Conservation (phyloP, 1,140 invertebrate species). For the Meteorus sp. region DNA sequence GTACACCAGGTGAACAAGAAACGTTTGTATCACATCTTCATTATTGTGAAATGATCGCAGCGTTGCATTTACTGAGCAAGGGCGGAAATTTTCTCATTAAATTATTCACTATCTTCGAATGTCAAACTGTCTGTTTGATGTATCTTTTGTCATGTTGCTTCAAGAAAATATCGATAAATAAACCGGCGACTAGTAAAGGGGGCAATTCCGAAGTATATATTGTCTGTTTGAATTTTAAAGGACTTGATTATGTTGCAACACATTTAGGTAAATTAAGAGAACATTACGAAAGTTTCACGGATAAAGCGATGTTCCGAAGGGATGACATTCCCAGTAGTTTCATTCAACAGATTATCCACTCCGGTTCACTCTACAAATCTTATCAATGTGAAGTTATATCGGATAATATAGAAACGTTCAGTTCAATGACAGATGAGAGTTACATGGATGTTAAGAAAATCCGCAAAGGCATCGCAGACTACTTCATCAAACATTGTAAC, state of each 20-base stretch:
- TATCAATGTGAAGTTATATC: conserved; percentile 68
- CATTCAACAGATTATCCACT: conserved; percentile 68
- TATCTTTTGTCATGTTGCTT: conserved; percentile 81
- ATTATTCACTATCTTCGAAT: conserved; percentile 90
- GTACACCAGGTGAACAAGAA: conserved; percentile 86
- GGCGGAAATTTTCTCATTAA: conserved; percentile 86
- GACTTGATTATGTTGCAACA: conserved; percentile 47
- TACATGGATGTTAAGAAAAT: conserved; percentile 29
- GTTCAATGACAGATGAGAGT: neutral
- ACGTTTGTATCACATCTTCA: conserved; percentile 73
- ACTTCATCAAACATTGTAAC: conserved; percentile 39
- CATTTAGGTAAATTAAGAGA: conserved; percentile 57
- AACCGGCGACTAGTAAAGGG: conserved; percentile 88
- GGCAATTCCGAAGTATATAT: conserved; percentile 95
- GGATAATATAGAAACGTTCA: conserved; percentile 65
- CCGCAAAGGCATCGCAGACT: conserved; percentile 32
- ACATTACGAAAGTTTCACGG: conserved; percentile 54
- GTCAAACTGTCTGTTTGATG: conserved; percentile 74
- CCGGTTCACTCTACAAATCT: conserved; percentile 66
- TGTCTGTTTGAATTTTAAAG: conserved; percentile 72
- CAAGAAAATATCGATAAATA: conserved; percentile 73
- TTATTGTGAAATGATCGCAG: conserved; percentile 79
- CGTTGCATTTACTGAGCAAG: conserved; percentile 69
- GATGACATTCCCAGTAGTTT: conserved; percentile 68
- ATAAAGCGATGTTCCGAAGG: conserved; percentile 63